A percentile compares a stretch with the other conserved stretches of the same genome.
phyloP scores from a whole-genome alignment of 2,888 invertebrate species.

The Philereme transversata region DNA sequence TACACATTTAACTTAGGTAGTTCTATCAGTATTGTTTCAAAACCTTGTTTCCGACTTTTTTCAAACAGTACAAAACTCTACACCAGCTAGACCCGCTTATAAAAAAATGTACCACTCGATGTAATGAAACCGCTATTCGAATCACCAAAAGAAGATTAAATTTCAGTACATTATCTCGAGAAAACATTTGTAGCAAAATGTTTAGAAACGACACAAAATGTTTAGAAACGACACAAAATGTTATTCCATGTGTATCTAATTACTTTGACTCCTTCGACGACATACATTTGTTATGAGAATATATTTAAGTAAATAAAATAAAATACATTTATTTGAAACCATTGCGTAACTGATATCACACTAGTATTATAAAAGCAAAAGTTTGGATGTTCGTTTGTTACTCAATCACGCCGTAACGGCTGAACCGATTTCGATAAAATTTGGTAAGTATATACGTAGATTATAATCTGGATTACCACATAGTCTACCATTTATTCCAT shows the following conservation, averaged over 20 bases:
- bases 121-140: conserved; percentile 58
- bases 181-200: conserved; percentile 27
- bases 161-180: conserved; percentile 47
- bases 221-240: conserved; percentile 21
- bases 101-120: conserved; percentile 47
- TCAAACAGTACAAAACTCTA: background rate
- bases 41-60: conserved; percentile 5
- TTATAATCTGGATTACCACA: too few species aligned
- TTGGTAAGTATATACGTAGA: too few species aligned
- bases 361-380: too few species aligned
- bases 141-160: conserved; percentile 55
- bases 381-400: too few species aligned
- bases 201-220: conserved; percentile 29
- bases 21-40: too few species aligned
- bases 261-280: conserved; percentile 4
- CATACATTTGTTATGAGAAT: background rate
- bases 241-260: conserved; percentile 21
- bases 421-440: too few species aligned
- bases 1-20: too few species aligned
- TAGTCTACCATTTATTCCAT: too few species aligned
- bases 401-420: too few species aligned
- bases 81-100: conserved; percentile 41
- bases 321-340: too few species aligned
- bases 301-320: too few species aligned
- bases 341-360: too few species aligned